Conservation (phyloP, 1,140 invertebrate species). For the Choristoneura fumiferana region DNA sequence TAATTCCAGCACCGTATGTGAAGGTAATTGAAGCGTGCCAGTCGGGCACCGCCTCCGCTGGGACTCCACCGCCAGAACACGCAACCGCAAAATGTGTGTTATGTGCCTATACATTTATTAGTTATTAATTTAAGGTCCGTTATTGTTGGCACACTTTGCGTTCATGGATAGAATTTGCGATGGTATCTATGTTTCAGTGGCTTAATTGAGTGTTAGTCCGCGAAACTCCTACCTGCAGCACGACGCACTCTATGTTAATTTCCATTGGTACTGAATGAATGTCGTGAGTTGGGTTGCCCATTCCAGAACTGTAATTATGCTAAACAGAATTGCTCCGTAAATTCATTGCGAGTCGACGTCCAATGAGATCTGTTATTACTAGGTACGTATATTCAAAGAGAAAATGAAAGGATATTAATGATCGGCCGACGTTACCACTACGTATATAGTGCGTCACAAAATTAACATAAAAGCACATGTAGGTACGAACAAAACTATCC, state of each 20-base stretch:
- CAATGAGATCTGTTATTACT: not conserved
- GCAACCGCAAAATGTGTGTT: slow-evolving; percentile 28
- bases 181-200: too few relatives aligned
- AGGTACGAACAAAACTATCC: not conserved
- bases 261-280: too few relatives aligned
- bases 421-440: not conserved
- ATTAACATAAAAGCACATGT: not conserved
- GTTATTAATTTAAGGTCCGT: slow-evolving; percentile 1
- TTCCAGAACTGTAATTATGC: not conserved
- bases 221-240: too few relatives aligned
- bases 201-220: too few relatives aligned
- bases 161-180: too few relatives aligned
- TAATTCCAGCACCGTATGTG: slow-evolving; percentile 47
- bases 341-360: not conserved
- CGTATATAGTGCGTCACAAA: too few relatives aligned
- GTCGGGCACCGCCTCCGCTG: slow-evolving; percentile 36
- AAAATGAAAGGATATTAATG: not conserved
- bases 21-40: slow-evolving; percentile 56
- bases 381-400: not conserved
- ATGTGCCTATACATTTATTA: slow-evolving; percentile 9
- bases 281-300: not conserved
- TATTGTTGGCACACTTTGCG: not conserved
- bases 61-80: slow-evolving; percentile 38
- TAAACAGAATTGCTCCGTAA: not conserved
- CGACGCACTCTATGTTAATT: too few relatives aligned